Evolutionary conservation across 2,113 vertebrate genomes (phyloP), one percentile per base, ranked within the genome.

Genomic region (Platycercus adscitus): DNA sequence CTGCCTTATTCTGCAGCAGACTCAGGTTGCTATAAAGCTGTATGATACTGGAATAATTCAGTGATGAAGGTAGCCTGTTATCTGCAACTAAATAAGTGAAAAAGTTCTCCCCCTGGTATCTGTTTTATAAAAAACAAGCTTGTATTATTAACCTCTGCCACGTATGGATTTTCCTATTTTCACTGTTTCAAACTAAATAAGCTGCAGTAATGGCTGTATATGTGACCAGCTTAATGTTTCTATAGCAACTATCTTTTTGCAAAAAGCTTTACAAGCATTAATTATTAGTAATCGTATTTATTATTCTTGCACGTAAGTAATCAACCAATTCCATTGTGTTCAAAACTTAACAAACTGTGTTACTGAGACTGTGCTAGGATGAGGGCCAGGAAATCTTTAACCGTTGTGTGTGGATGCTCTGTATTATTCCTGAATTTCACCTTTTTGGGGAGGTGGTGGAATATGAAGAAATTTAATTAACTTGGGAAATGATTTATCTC

Each of bases 201-300:
- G 12, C 43, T 81, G 13, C 16, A 66, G 25, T 50, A 86, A 53
- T 18, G 10, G 21, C 17, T 93, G 33, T 25, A 35, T 37, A 28
- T 46, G 70, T 21, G 7, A 88, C 63, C 60, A 83, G 20, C 64
- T 75, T 86, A 70, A 93, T n/a, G 71, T 88, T 91, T 94, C 90
- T 86, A 88, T 52, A 73, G 60, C 9, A 88, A 75, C 71, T 91
- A 77, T 78, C 28, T 71, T 83, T 80, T 82, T 60, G 23, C 7
- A 81, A 49, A 91, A 91, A 86, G 25, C 21, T 88, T 86, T 88
- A 52, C 11, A 81, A 64, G 1, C 15, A 44, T 81, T 90, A 90
- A 73, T 83, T 95, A 56, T 60, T 88, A 68, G 31, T 94, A 94
- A 90, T 81, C 29, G 26, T 81, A 86, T 75, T 89, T 96, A 73